Conservation (phyloP, 2,888 invertebrate species). For the Ramazzottius varieornatus region DNA sequence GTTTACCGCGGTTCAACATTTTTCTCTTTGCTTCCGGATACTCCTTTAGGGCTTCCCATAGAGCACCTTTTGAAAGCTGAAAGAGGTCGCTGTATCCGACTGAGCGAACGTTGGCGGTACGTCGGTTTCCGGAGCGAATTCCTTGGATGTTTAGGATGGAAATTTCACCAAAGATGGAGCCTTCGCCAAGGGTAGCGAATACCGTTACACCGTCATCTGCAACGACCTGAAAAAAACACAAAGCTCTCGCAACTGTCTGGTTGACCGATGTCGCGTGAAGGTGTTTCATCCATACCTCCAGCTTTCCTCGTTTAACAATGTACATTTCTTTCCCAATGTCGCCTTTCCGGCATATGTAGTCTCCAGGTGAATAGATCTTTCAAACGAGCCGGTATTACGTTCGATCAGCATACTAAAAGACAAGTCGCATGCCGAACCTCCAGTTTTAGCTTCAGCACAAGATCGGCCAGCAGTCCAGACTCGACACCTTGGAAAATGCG, state of each 20-base stretch:
- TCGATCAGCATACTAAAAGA: neutral
- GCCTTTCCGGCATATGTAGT: constrained; percentile 82
- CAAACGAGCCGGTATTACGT: neutral
- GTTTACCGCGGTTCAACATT: constrained; percentile 21
- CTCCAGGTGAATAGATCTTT: constrained; percentile 37
- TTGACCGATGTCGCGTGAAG: constrained; percentile 13
- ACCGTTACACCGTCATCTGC: constrained; percentile 65
- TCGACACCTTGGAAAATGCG: constrained; percentile 51
- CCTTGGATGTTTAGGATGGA: constrained; percentile 66
- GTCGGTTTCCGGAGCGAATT: constrained; percentile 68
- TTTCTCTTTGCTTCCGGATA: constrained; percentile 27
- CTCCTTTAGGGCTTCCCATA: constrained; percentile 52
- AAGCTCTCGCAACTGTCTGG: constrained; percentile 19
- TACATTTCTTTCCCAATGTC: constrained; percentile 97
- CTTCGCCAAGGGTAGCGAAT: constrained; percentile 63
- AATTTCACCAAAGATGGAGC: constrained; percentile 71
- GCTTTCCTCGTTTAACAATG: constrained; percentile 65
- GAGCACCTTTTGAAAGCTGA: constrained; percentile 65
- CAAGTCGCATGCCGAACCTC: constrained; percentile 30
- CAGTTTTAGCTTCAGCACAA: constrained; percentile 63
- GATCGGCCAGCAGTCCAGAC: constrained; percentile 66
- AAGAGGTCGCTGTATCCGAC: constrained; percentile 79
- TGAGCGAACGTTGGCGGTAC: constrained; percentile 76
- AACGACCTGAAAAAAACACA: constrained; percentile 58
- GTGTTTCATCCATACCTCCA: neutral